Evolutionary conservation across 2,888 invertebrate species (phyloP).

Genomic region (Drosophila dives): DNA sequence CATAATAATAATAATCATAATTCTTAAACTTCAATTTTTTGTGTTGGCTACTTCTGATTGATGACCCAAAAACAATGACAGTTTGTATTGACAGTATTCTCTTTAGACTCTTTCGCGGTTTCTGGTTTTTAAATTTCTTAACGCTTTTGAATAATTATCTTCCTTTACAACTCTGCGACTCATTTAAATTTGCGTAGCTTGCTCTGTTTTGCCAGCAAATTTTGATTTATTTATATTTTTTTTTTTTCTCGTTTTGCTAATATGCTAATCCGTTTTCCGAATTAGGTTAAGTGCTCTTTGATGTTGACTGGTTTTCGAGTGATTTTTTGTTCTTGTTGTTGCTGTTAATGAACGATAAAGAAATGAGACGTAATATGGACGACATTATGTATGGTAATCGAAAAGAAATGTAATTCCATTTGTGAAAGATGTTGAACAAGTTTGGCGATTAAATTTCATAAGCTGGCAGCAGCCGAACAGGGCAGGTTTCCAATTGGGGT

Average conservation of each 20-base stretch:
- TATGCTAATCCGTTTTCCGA: conserved; percentile 59
- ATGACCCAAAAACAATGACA: conserved; percentile 12
- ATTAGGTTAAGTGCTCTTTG: conserved; percentile 67
- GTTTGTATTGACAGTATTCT: background rate
- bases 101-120: conserved; percentile 5
- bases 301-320: conserved; percentile 45
- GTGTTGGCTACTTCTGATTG: background rate
- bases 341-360: conserved; percentile 29
- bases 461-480: conserved; percentile 20
- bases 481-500: conserved; percentile 53
- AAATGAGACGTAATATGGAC: conserved; percentile 37
- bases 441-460: conserved; percentile 42
- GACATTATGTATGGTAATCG: conserved; percentile 57
- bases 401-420: conserved; percentile 57
- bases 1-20: background rate
- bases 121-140: conserved; percentile 22
- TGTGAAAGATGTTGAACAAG: conserved; percentile 62
- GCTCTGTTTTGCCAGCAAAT: conserved; percentile 40
- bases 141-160: conserved; percentile 21
- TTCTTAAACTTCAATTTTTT: background rate
- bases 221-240: background rate
- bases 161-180: conserved; percentile 19
- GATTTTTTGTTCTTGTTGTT: conserved; percentile 27
- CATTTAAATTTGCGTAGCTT: conserved; percentile 34
- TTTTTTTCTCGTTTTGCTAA: conserved; percentile 28